phyloP scores from a whole-genome alignment of 2,113 vertebrate genomes.

The Leucoraja erinaceus region DNA sequence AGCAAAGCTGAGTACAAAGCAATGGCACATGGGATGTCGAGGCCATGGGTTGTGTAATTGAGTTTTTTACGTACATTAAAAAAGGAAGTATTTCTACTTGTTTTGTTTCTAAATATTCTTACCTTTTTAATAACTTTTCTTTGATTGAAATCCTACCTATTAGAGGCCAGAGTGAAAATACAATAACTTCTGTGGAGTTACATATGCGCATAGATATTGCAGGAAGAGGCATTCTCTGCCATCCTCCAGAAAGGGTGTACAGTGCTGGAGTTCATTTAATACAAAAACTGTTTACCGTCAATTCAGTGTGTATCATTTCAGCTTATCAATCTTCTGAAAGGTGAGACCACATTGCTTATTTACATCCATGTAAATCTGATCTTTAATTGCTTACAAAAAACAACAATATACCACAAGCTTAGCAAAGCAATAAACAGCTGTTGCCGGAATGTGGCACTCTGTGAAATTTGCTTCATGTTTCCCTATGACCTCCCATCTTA shows the following conservation, averaged over 20 bases:
- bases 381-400: constrained; percentile 2
- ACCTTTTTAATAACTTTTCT: neutral
- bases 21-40: too few relatives aligned
- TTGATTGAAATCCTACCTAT: neutral
- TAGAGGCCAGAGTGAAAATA: neutral
- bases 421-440: constrained; percentile 25
- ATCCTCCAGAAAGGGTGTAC: neutral
- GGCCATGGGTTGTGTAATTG: too few relatives aligned
- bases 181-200: neutral
- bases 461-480: constrained; percentile 20
- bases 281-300: neutral
- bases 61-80: too few relatives aligned
- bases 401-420: neutral
- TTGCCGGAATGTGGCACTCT: neutral
- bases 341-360: neutral
- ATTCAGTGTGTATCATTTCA: neutral
- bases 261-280: neutral
- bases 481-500: constrained; percentile 16
- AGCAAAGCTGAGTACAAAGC: too few relatives aligned
- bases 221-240: neutral
- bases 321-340: neutral
- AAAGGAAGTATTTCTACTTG: too few relatives aligned
- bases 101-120: neutral
- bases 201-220: neutral
- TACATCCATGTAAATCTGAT: constrained; percentile 18